Percentiles rank a stretch among this genome's conserved stretches.
Conservation (phyloP, 2,113 vertebrate species). For the Hipposideros armiger region DNA sequence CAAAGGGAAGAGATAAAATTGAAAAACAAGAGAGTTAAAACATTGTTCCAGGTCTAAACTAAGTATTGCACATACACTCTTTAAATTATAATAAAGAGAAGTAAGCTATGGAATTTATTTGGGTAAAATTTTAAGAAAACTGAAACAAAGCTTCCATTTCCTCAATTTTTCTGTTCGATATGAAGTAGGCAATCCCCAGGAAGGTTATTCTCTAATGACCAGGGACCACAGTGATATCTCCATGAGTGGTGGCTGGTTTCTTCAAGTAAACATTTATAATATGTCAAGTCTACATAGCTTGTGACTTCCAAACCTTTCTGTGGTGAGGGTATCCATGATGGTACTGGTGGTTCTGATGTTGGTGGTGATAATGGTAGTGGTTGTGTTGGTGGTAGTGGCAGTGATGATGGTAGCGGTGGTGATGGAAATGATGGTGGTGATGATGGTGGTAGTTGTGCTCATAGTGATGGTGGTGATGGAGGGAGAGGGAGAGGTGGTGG, state of each 20-base stretch:
- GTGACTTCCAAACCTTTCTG: neutral
- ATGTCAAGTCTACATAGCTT: neutral
- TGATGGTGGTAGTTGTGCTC: neutral
- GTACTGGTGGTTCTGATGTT: neutral
- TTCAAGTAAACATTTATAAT: neutral
- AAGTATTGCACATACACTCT: neutral
- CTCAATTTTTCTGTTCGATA: neutral
- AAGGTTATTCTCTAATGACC: neutral
- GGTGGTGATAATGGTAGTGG: neutral
- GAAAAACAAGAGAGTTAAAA: neutral
- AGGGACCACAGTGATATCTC: neutral
- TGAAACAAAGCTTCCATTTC: neutral
- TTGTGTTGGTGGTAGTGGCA: neutral
- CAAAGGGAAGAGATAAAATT: neutral
- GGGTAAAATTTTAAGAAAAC: neutral
- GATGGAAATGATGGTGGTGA: neutral
- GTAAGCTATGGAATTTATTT: neutral
- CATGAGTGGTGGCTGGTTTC: neutral
- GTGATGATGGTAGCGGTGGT: neutral
- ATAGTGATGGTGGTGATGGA: neutral
- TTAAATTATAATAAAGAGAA: slow-evolving; percentile 35
- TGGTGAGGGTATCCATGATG: neutral
- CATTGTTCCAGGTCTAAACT: neutral
- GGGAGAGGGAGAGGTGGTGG: neutral
- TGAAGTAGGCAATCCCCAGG: neutral